Evolutionary conservation across 2,888 invertebrate genomes (phyloP), one percentile per base, ranked within the genome.

Genomic region (Pristionchus maxplancki): DNA sequence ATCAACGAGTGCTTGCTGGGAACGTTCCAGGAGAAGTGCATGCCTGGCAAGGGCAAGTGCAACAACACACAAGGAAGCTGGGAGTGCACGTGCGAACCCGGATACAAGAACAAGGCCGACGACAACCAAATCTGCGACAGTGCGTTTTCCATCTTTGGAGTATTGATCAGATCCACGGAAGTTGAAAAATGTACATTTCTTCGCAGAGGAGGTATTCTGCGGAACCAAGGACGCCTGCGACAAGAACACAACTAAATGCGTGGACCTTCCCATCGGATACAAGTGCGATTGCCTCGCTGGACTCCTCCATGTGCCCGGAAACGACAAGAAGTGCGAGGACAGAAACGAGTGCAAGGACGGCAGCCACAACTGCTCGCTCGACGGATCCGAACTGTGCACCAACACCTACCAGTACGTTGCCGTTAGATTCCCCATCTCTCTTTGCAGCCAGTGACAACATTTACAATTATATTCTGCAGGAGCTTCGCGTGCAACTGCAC

Each of bases 121-220:
- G 67, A 88, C 37, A 88, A 82, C 11, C 81, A 88, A 48, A 37
- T 37, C 34, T 88, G 88, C 67, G 64, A 82, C 11, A 81, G 88
- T 88, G 28, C 17, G 88, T 81, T 44, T 17, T 24, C 28, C 28
- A 44, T 44, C 48, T n/a, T n/a, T n/a, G n/a, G n/a, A n/a, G n/a
- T n/a, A n/a, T n/a, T 44, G 11, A 44, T 11, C 44, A 44, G 44
- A 9, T n/a, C 11, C 44, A 64, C n/a, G 6, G 28, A 64, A n/a
- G n/a, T 6, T 24, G 64, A 64, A 6, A 44, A 58, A 58, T 58
- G 0, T 24, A 6, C 6, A 58, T 24, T 58, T 3, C 2, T 15
- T 85, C 50, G 11, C 71, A 87, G 86, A 87, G 86, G 86, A 87
- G n/a, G 20, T 50, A 13, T 88, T 81, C 88, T 88, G 88, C 40